Conservation (phyloP, 2,888 invertebrate species). For the Coleophora deauratella region DNA sequence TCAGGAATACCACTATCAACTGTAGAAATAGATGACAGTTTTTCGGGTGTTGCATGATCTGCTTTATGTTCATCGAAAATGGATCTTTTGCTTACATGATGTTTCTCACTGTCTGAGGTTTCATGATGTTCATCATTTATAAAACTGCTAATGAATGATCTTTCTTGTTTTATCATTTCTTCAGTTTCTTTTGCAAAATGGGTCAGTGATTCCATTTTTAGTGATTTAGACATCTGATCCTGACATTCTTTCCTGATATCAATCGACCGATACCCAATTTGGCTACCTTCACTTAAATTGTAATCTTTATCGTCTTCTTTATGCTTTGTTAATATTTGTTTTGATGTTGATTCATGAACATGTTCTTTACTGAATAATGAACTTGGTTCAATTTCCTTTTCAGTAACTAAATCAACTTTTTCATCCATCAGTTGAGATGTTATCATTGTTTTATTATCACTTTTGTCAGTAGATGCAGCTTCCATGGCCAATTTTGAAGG, state of each 20-base stretch:
- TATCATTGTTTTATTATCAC: too few relatives aligned
- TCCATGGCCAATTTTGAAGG: too few relatives aligned
- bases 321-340: conserved; percentile 8
- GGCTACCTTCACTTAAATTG: conserved; percentile 26
- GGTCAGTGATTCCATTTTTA: conserved; percentile 18
- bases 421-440: too few relatives aligned
- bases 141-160: conserved; percentile 13
- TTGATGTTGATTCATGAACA: background rate
- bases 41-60: conserved; percentile 17
- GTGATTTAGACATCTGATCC: conserved; percentile 4
- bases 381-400: too few relatives aligned
- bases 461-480: too few relatives aligned
- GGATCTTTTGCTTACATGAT: conserved; percentile 21
- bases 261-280: conserved; percentile 16
- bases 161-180: conserved; percentile 31
- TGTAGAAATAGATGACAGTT: conserved; percentile 28
- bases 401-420: too few relatives aligned
- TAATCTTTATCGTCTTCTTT: conserved; percentile 26
- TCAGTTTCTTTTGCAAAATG: conserved; percentile 27
- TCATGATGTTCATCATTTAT: too few relatives aligned
- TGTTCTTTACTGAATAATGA: too few relatives aligned
- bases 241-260: conserved; percentile 17
- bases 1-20: conserved; percentile 34
- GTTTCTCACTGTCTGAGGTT: conserved; percentile 15
- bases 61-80: conserved; percentile 10